A percentile compares a stretch with the other conserved stretches of the same genome.
phyloP scores from a whole-genome alignment of 2,113 vertebrate genomes.

The zebrafish (Danio rerio) region GRCz12tu NC_133192.1:47953001-47953500 shows the following conservation, averaged over 20 bases:
- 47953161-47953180: conserved; percentile 52
- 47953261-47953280: conserved; percentile 76
- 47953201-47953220: conserved; percentile 72
- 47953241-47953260: conserved; percentile 66
- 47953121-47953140: too few species aligned
- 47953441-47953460: too few species aligned
- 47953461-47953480: too few species aligned
- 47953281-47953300: conserved; percentile 87
- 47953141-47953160: not conserved
- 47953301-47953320: conserved; percentile 86
- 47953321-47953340: conserved; percentile 78
- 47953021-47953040: not conserved
- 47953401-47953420: conserved; percentile 14
- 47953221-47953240: conserved; percentile 67
- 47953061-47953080: too few species aligned
- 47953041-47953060: not conserved
- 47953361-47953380: conserved; percentile 79
- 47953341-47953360: conserved; percentile 89
- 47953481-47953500: too few species aligned
- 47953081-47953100: too few species aligned
- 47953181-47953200: conserved; percentile 97
- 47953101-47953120: too few species aligned
- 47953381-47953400: conserved; percentile 68
- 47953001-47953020: not conserved
- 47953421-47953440: too few species aligned